These are phyloP conservation scores for Labeo rohita DNA, from an alignment of 2,113 vertebrate species.

Conservation along the genomic window DNA sequence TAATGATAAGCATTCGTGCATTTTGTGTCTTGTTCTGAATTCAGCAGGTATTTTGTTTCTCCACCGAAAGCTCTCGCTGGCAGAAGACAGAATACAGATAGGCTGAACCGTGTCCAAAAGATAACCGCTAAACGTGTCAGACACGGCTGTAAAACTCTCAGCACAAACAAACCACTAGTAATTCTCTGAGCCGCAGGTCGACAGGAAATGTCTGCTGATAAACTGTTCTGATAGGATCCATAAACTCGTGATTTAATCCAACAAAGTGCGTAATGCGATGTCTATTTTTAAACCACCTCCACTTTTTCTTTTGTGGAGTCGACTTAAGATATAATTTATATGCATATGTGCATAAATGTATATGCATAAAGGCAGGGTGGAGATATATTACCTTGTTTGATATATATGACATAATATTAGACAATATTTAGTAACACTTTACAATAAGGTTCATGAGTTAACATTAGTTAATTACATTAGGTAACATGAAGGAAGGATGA, in stretches of 20 bases:
- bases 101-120: conserved; percentile 20
- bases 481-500: too few species aligned
- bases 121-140: neutral
- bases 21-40: neutral
- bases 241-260: conserved; percentile 17
- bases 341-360: neutral
- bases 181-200: conserved; percentile 27
- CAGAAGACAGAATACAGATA: conserved; percentile 32
- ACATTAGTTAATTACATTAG: too few species aligned
- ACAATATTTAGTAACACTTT: too few species aligned
- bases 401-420: neutral
- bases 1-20: neutral
- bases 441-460: too few species aligned
- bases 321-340: neutral
- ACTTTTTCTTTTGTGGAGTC: neutral
- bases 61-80: neutral
- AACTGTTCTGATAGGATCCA: conserved; percentile 19
- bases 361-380: neutral
- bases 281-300: conserved; percentile 4
- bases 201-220: conserved; percentile 36
- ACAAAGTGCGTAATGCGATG: neutral
- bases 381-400: neutral
- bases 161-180: conserved; percentile 24
- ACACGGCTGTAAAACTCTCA: conserved; percentile 9
- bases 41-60: neutral